Base-by-base conservation (phyloP, 64 coral and sea anemone genomes). In the Actinia tenebrosa region DNA sequence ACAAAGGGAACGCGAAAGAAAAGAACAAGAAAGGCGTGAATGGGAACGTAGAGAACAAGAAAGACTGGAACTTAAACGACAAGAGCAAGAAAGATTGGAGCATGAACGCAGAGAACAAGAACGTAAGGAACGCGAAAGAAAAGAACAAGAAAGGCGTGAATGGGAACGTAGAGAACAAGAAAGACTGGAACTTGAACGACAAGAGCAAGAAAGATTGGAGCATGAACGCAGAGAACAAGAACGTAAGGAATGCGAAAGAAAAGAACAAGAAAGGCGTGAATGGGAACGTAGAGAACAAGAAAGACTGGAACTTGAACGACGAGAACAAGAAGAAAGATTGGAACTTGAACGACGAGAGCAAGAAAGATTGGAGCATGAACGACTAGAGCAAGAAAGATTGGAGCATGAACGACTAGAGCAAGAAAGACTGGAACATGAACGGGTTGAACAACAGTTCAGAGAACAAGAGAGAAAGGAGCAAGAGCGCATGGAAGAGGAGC, bases 391-490 rank as follows among this genome's bases (percentile, higher is more conserved):
- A 44, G 77, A 79, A 79, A 27, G 77, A 44, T 3, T 79, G 11
- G 37, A 79, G 45, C 4, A 43, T 30, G 77, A 79, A 79, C 77
- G 37, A 16, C 10, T 37, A 79, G 77, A 79, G 14, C 50, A 81
- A 20, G 79, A 81, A 53, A 25, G 18, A 50, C 79, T 19, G 4
- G 79, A 81, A 53, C 79, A 81, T 22, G 79, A 81, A 14, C 44
- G 44, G 50, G 22, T 81, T 1, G 45, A 81, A 81, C n/a, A 81
- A 52, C 17, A 81, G 50, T 16, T 45, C 10, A 18, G 16, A 8
- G 79, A 81, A 22, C 79, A 53, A 81, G 79, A 81, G 79, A 37
- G 30, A 37, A 37, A 37, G 16, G 79, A 81, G 46, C 79, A 53
- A 81, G 79, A 81, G 79, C 20, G 77, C 22, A 10, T 30, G 15